Base-by-base conservation (phyloP, 2,888 invertebrate species). In the Asteroscopus sphinx region DNA sequence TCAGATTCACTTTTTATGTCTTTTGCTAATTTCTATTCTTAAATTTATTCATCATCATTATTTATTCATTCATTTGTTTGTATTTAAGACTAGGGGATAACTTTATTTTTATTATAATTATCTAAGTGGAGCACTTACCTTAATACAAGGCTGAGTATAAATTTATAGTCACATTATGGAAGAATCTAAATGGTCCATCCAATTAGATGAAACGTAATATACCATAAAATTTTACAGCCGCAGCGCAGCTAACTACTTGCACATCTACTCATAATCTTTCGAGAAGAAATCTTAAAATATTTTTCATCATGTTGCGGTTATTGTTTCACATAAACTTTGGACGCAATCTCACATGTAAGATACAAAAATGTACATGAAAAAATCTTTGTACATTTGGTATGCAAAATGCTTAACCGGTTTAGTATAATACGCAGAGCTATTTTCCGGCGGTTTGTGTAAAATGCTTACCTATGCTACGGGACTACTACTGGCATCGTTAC, bases 181-280 rank as follows among this genome's bases (percentile, higher is more conserved):
- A n/a, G n/a, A n/a, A n/a, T n/a, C n/a, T n/a, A n/a, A n/a, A n/a
- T n/a, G n/a, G 46, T 74, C 67, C 68, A 77, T 76, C 68, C 70
- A 73, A 77, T 76, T 73, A 73, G 68, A 80, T 81, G 76, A 78
- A 67, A 63, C 46, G 67, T 76, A 76, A 77, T 76, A 74, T 68
- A 63, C 57, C 65, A 67, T 81, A 68, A 76, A 73, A 77, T 75
- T 76, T 80, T 66, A 76, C 63, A 63, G 58, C 66, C 55, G 17
- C 51, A 47, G 41, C 53, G 15, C 49, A 47, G 41, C 48, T 45
- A 45, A 68, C 64, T 66, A 56, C 48, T 57, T 53, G 13, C 36
- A n/a, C 33, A 40, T 46, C 54, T 44, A 59, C 53, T 45, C 55
- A 65, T 57, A 58, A 60, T 47, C 52, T 36, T 66, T 66, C 53